Conservation (phyloP, 2,888 invertebrate genomes). For the Augiades crinisus region DNA sequence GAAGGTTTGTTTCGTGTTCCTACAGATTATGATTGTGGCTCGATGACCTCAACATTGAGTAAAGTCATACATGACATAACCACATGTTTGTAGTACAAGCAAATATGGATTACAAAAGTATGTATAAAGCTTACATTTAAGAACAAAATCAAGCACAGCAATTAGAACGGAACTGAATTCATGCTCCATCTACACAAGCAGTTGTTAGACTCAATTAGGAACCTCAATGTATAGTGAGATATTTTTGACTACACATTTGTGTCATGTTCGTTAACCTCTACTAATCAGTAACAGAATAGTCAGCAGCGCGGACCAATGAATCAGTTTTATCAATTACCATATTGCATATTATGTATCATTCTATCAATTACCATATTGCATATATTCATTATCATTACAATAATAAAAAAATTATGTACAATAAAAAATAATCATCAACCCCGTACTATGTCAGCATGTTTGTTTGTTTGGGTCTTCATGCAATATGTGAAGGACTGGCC, state of each 20-base stretch:
- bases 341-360: too few relatives aligned
- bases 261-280: too few relatives aligned
- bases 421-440: too few relatives aligned
- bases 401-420: too few relatives aligned
- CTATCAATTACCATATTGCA: conserved; percentile 27
- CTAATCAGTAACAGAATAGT: conserved; percentile 38
- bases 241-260: too few relatives aligned
- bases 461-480: too few relatives aligned
- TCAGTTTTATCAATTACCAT: too few relatives aligned
- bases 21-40: conserved; percentile 19
- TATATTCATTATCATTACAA: too few relatives aligned
- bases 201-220: conserved; percentile 68
- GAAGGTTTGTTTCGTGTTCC: conserved; percentile 17
- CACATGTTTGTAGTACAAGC: conserved; percentile 6
- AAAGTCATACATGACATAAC: conserved; percentile 26
- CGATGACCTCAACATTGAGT: conserved; percentile 17
- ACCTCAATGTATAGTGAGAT: conserved; percentile 48
- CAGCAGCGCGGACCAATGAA: conserved; percentile 45
- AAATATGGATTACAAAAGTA: conserved; percentile 7
- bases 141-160: conserved; percentile 39
- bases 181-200: conserved; percentile 37
- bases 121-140: conserved; percentile 35
- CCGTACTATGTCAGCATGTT: too few relatives aligned
- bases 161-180: conserved; percentile 32
- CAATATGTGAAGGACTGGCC: too few relatives aligned